phyloP scores from a whole-genome alignment of 2,888 invertebrate genomes.

The Lepetodrilus schrolli region DNA sequence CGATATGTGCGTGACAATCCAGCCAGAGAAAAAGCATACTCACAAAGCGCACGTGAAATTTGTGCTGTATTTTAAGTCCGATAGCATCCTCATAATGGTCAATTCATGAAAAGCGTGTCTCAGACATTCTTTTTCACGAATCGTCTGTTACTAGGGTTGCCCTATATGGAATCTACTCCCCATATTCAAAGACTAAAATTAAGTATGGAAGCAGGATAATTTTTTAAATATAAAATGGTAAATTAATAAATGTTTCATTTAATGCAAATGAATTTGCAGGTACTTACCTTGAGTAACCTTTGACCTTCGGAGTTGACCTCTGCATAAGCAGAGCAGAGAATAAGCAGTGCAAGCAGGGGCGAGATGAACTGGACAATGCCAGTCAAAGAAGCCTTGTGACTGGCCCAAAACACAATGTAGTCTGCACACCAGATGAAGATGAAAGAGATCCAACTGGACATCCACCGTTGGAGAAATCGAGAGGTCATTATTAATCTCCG shows the following conservation, averaged over 20 bases:
- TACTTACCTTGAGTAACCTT: slow-evolving; percentile 72
- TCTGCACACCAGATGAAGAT: slow-evolving; percentile 72
- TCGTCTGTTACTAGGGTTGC: too few relatives aligned
- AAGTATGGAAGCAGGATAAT: too few relatives aligned
- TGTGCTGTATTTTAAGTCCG: too few relatives aligned
- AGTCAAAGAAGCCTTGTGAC: slow-evolving; percentile 66
- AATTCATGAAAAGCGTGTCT: too few relatives aligned
- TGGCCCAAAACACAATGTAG: slow-evolving; percentile 75
- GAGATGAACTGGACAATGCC: slow-evolving; percentile 73
- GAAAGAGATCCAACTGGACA: slow-evolving; percentile 73
- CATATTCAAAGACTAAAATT: too few relatives aligned
- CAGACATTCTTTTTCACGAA: too few relatives aligned
- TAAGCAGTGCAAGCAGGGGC: slow-evolving; percentile 73
- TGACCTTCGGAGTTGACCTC: slow-evolving; percentile 76
- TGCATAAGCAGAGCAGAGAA: slow-evolving; percentile 75
- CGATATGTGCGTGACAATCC: too few relatives aligned
- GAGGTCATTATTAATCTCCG: slow-evolving; percentile 73
- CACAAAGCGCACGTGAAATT: too few relatives aligned
- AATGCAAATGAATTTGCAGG: neutral
- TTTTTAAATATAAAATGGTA: neutral
- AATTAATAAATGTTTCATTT: neutral
- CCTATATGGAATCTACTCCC: too few relatives aligned
- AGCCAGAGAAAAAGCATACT: too few relatives aligned
- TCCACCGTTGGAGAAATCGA: slow-evolving; percentile 75
- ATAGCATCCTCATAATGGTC: too few relatives aligned